A percentile compares a stretch with the other conserved stretches of the same genome.
These are phyloP conservation scores for Takifugu flavidus DNA, from an alignment of 2,113 vertebrate genomes.

Conservation along the genomic window DNA sequence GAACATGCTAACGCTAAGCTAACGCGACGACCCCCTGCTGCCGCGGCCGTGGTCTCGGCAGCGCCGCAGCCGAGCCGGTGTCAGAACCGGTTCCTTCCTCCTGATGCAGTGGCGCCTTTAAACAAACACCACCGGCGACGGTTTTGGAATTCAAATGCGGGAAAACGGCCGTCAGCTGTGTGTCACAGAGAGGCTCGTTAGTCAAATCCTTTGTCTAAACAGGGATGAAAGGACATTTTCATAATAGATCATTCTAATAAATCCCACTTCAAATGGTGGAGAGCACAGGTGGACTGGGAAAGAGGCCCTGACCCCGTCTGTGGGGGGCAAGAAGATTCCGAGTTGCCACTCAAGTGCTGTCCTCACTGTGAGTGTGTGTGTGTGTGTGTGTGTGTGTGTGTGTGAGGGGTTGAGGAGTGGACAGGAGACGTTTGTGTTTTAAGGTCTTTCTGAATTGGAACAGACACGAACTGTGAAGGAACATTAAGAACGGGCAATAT, in stretches of 20 bases:
- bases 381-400: too few relatives aligned
- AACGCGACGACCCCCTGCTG: constrained; percentile 24
- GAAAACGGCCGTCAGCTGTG: constrained; percentile 52
- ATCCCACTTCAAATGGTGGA: constrained; percentile 2
- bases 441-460: too few relatives aligned
- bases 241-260: constrained; percentile 18
- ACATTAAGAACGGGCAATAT: neutral
- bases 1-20: neutral
- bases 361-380: neutral
- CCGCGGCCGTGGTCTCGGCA: constrained; percentile 27
- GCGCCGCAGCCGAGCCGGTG: constrained; percentile 33
- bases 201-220: constrained; percentile 43
- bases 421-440: too few relatives aligned
- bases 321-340: too few relatives aligned
- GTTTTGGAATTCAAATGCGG: constrained; percentile 47
- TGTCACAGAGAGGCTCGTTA: constrained; percentile 52
- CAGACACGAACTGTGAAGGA: too few relatives aligned
- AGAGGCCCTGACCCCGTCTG: neutral
- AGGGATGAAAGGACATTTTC: constrained; percentile 53
- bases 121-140: constrained; percentile 24
- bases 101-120: constrained; percentile 28
- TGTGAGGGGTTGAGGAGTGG: too few relatives aligned
- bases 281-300: neutral
- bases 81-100: constrained; percentile 27
- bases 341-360: neutral